Percentiles rank a stretch among this genome's conserved stretches.
Evolutionary conservation across 2,888 invertebrate genomes (phyloP).

Genomic region (Andrena praecox): DNA sequence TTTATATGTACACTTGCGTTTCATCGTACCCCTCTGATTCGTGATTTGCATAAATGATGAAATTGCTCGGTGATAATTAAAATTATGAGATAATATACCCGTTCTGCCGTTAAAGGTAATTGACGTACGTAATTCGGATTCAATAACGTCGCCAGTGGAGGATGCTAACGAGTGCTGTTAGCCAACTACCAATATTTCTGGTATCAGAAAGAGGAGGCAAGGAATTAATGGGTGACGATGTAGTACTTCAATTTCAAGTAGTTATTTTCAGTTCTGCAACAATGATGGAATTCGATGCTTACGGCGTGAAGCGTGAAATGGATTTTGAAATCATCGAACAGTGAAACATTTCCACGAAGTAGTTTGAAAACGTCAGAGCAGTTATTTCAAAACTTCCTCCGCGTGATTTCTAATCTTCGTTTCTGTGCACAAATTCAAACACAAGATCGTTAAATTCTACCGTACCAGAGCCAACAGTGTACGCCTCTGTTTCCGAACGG

Average conservation of each 20-base stretch:
- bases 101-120: not conserved
- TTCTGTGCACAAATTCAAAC: not conserved
- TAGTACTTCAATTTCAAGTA: not conserved
- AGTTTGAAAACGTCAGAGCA: not conserved
- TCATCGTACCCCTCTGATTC: not conserved
- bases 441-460: not conserved
- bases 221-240: no score
- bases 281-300: slow-evolving; percentile 19
- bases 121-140: not conserved
- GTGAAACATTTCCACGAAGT: slow-evolving; percentile 17
- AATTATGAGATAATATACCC: not conserved
- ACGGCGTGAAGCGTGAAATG: slow-evolving; percentile 25
- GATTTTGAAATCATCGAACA: slow-evolving; percentile 1
- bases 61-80: not conserved
- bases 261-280: slow-evolving; percentile 9
- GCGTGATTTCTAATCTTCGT: not conserved
- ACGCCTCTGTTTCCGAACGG: not conserved
- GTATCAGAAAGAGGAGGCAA: no score
- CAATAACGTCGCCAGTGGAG: not conserved
- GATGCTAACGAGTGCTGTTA: not conserved
- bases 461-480: not conserved
- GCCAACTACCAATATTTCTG: no score
- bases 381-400: slow-evolving; percentile 24
- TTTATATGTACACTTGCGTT: not conserved
- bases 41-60: no score